These are phyloP conservation scores for Girardia tigrina DNA, from an alignment of 2,888 invertebrate genomes.

Conservation along the genomic window DNA sequence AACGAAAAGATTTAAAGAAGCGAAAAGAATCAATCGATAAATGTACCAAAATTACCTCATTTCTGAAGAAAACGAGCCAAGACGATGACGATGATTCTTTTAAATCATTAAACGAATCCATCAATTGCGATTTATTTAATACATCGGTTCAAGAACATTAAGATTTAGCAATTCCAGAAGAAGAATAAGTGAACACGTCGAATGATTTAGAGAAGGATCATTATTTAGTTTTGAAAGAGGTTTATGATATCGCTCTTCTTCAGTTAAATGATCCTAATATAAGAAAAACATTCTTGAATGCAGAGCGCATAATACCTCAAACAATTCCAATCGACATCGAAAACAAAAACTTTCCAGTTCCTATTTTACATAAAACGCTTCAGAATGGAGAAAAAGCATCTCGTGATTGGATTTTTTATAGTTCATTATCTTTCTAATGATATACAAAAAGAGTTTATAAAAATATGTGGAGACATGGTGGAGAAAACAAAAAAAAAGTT, in stretches of 20 bases:
- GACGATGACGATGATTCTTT: background rate
- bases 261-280: slow-evolving; percentile 3
- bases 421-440: too few relatives aligned
- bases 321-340: slow-evolving; percentile 17
- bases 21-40: background rate
- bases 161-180: background rate
- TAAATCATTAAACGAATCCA: too few relatives aligned
- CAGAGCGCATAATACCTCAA: background rate
- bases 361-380: background rate
- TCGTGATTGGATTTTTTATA: background rate
- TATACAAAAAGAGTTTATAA: too few relatives aligned
- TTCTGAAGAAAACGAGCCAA: background rate
- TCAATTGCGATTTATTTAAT: too few relatives aligned
- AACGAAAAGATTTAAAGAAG: background rate
- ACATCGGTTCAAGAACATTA: too few relatives aligned
- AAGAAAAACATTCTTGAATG: slow-evolving; percentile 18
- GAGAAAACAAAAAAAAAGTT: too few relatives aligned
- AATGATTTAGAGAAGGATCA: background rate
- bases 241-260: slow-evolving; percentile 6
- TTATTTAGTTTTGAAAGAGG: slow-evolving; percentile 11
- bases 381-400: slow-evolving; percentile 5
- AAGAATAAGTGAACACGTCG: background rate
- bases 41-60: background rate
- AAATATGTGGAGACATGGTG: background rate
- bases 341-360: slow-evolving; percentile 10